Conservation (phyloP, 1,140 invertebrate genomes). For the Halyomorpha halys region DNA sequence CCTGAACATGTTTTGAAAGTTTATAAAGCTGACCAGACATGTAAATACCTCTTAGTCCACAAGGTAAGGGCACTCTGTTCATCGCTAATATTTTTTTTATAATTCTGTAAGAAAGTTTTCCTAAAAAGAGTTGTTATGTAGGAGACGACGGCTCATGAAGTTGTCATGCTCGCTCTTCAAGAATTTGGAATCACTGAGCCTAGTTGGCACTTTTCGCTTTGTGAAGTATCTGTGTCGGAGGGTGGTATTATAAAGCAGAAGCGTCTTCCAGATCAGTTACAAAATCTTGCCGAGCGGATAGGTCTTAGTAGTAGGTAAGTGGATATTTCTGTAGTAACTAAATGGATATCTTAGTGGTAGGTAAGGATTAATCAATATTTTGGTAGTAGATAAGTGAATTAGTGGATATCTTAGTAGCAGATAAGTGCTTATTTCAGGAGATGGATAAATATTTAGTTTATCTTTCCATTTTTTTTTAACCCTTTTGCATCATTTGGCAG, state of each 20-base stretch:
- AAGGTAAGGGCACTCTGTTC: slow-evolving; percentile 43
- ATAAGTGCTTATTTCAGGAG: slow-evolving; percentile 24
- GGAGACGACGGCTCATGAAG: slow-evolving; percentile 95
- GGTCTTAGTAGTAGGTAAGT: slow-evolving; percentile 52
- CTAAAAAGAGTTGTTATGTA: neutral
- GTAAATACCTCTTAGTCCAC: slow-evolving; percentile 93
- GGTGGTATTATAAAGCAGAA: slow-evolving; percentile 93
- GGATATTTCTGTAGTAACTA: too few species aligned
- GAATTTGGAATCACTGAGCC: slow-evolving; percentile 94
- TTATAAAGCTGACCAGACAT: slow-evolving; percentile 92
- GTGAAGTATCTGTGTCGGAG: slow-evolving; percentile 89
- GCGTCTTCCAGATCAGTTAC: slow-evolving; percentile 83
- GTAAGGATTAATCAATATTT: too few species aligned
- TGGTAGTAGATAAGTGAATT: too few species aligned
- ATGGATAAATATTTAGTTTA: neutral
- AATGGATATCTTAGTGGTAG: slow-evolving; percentile 66
- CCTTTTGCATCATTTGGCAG: too few species aligned
- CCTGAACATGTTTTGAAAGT: slow-evolving; percentile 97
- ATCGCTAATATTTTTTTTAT: too few species aligned
- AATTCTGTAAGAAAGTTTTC: too few species aligned
- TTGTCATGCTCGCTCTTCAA: slow-evolving; percentile 92
- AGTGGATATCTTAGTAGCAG: slow-evolving; percentile 69
- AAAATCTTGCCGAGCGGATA: slow-evolving; percentile 92
- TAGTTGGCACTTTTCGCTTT: slow-evolving; percentile 78
- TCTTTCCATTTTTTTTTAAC: too few species aligned